Evolutionary conservation across 2,888 invertebrate genomes (phyloP).

Genomic region (Dryococelus australis): DNA sequence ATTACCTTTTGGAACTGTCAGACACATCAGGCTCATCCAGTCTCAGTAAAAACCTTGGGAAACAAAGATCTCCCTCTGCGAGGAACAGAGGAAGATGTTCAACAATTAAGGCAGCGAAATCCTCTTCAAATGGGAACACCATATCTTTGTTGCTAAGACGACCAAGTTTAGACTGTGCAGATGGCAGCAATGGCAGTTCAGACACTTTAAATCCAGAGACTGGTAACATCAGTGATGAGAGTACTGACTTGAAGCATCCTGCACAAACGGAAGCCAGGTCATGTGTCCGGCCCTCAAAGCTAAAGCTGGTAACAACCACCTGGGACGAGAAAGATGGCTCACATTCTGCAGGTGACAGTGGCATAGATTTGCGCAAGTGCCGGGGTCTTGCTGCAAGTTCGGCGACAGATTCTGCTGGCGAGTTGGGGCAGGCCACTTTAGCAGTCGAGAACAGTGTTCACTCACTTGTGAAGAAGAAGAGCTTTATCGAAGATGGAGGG

Average conservation of each 20-base stretch:
- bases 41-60: neutral
- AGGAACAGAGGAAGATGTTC: neutral
- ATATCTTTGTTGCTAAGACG: neutral
- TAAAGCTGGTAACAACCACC: conserved; percentile 37
- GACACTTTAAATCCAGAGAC: conserved; percentile 49
- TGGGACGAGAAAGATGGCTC: conserved; percentile 38
- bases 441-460: conserved; percentile 59
- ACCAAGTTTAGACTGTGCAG: neutral
- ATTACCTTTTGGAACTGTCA: conserved; percentile 49
- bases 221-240: conserved; percentile 34
- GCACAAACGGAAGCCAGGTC: neutral
- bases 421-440: conserved; percentile 46
- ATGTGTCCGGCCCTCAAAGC: conserved; percentile 39
- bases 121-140: neutral
- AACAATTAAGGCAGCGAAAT: neutral
- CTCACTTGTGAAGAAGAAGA: conserved; percentile 61
- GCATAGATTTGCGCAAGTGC: neutral
- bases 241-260: neutral
- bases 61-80: neutral
- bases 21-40: conserved; percentile 22
- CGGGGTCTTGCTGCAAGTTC: conserved; percentile 39
- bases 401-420: conserved; percentile 43
- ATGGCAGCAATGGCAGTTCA: conserved; percentile 49
- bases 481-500: conserved; percentile 68
- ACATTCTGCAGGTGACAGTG: neutral